Evolutionary conservation across 2,888 invertebrate species (phyloP).

Genomic region (Papilio gigon): DNA sequence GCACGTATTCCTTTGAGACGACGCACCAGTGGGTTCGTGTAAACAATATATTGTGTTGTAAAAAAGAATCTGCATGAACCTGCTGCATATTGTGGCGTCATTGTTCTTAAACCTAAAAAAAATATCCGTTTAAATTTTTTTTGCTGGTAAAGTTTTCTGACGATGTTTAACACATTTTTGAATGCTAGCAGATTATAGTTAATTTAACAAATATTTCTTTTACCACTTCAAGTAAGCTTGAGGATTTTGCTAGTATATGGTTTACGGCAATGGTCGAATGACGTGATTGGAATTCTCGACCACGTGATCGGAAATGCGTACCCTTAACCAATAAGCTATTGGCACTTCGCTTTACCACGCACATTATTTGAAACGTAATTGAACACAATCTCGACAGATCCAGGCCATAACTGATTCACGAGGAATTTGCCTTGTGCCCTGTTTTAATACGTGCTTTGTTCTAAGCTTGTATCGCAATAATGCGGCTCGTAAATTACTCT

Average conservation of each 20-base stretch:
- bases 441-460: conserved; percentile 29
- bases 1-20: neutral
- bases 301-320: too few species aligned
- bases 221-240: too few species aligned
- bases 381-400: conserved; percentile 11
- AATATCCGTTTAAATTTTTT: neutral
- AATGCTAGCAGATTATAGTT: too few species aligned
- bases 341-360: too few species aligned
- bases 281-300: too few species aligned
- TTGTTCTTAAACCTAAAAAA: too few species aligned
- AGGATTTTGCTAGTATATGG: too few species aligned
- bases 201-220: too few species aligned
- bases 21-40: conserved; percentile 7
- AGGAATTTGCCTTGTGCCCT: conserved; percentile 31
- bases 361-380: neutral
- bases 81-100: too few species aligned
- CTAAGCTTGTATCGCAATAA: conserved; percentile 30
- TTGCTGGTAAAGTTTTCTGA: neutral
- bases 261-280: too few species aligned
- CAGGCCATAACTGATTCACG: conserved; percentile 31
- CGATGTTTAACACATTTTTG: neutral
- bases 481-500: conserved; percentile 24
- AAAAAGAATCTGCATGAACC: too few species aligned
- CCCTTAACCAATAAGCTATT: too few species aligned
- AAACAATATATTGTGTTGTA: conserved; percentile 28